These are phyloP conservation scores for Papilio aristodemus DNA, from an alignment of 1,140 invertebrate species.

Conservation along the genomic window DNA sequence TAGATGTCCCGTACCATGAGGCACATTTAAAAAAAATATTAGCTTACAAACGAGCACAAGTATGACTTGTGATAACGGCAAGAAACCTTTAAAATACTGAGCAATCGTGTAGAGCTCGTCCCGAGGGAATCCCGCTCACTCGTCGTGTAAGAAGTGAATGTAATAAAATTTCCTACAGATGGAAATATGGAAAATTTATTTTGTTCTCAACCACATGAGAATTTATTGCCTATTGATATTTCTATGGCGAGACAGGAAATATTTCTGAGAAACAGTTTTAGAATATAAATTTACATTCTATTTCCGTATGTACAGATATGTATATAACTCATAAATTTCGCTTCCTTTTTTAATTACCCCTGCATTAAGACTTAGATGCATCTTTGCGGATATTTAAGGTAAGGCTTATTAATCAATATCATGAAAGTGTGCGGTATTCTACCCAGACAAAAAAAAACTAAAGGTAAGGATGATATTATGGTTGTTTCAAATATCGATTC, in stretches of 20 bases:
- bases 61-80: background rate
- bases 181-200: conserved; percentile 47
- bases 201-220: conserved; percentile 40
- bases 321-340: too few relatives aligned
- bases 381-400: too few relatives aligned
- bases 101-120: conserved; percentile 21
- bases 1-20: too few relatives aligned
- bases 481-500: too few relatives aligned
- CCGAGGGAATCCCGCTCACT: background rate
- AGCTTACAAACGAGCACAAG: background rate
- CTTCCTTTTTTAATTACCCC: too few relatives aligned
- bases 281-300: background rate
- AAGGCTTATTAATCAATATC: too few relatives aligned
- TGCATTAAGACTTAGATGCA: too few relatives aligned
- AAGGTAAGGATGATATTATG: too few relatives aligned
- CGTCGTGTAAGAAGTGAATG: conserved; percentile 23
- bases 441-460: too few relatives aligned
- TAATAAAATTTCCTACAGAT: conserved; percentile 47
- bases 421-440: too few relatives aligned
- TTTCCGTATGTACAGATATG: background rate
- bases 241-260: conserved; percentile 28
- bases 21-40: background rate
- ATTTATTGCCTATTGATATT: conserved; percentile 51
- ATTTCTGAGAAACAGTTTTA: conserved; percentile 36
- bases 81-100: conserved; percentile 18